A percentile compares a stretch with the other conserved stretches of the same genome.
These are phyloP conservation scores for Catharus fuscescens DNA, from an alignment of 2,113 vertebrate genomes.

Conservation along the genomic window DNA sequence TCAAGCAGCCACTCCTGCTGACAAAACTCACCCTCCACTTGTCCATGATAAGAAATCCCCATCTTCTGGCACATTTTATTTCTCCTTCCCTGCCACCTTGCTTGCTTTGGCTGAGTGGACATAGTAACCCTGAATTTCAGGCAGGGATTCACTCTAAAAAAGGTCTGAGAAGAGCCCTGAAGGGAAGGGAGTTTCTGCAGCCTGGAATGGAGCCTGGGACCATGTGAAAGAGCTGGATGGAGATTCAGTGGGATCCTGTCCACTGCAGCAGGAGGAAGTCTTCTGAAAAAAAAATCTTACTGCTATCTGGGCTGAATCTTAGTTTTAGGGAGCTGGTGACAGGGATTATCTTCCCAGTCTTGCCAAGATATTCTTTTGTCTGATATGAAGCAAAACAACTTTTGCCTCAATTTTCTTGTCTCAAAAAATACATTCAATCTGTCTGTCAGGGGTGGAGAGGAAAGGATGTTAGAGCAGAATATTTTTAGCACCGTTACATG, in stretches of 20 bases:
- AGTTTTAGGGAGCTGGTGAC: neutral
- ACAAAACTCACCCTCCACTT: neutral
- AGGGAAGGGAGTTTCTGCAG: conserved; percentile 12
- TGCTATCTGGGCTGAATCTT: neutral
- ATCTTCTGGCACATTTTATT: neutral
- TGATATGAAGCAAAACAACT: conserved; percentile 15
- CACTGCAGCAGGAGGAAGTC: conserved; percentile 3
- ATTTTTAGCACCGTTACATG: conserved; percentile 42
- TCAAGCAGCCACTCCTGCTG: neutral
- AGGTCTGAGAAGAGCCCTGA: neutral
- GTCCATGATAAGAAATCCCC: neutral
- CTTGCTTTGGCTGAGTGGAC: neutral
- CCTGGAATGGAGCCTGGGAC: neutral
- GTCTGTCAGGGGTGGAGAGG: conserved; percentile 22
- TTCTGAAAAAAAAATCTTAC: neutral
- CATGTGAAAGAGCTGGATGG: conserved; percentile 16
- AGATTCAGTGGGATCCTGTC: neutral
- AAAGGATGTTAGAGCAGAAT: conserved; percentile 9
- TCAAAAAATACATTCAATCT: neutral
- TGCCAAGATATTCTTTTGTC: conserved; percentile 16
- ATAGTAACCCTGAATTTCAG: neutral
- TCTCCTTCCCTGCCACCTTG: neutral
- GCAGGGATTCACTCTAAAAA: neutral
- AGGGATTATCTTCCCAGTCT: neutral
- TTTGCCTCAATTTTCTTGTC: neutral